Conservation (phyloP, 2,797 vertebrate genomes). For the Schizopygopsis malacanthus region DNA sequence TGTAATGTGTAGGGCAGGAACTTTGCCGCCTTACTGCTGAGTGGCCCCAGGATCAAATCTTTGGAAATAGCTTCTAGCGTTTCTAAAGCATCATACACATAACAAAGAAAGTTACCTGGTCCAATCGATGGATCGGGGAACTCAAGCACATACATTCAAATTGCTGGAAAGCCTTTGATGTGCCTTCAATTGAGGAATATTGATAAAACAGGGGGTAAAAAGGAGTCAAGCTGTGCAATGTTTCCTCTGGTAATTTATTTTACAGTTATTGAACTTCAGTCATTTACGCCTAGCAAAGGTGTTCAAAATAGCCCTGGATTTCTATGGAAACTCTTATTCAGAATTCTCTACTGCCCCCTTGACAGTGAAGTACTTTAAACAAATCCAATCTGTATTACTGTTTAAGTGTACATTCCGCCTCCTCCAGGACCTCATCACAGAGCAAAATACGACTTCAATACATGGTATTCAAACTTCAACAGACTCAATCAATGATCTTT, state of each 20-base stretch:
- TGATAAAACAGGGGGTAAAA: conserved; percentile 10
- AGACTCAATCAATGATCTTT: conserved; percentile 33
- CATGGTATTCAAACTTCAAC: conserved; percentile 13
- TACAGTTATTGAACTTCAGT: conserved; percentile 2
- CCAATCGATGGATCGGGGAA: background rate
- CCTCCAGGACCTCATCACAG: conserved; percentile 26
- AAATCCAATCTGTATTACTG: conserved; percentile 30
- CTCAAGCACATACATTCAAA: background rate
- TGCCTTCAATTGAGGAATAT: conserved; percentile 7
- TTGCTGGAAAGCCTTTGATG: background rate
- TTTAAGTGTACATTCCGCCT: conserved; percentile 24
- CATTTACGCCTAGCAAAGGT: background rate
- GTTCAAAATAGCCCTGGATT: conserved; percentile 19
- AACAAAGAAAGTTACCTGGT: background rate
- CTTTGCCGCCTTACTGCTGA: conserved; percentile 55
- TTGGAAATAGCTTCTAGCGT: conserved; percentile 43
- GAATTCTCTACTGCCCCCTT: conserved; percentile 1
- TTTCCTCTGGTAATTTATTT: conserved; percentile 22
- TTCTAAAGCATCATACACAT: background rate
- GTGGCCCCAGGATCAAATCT: conserved; percentile 63
- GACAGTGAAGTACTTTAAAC: conserved; percentile 24
- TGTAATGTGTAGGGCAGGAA: conserved; percentile 73
- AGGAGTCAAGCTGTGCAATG: conserved; percentile 21
- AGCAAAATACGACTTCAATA: conserved; percentile 29
- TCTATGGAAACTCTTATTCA: conserved; percentile 10